Evolutionary conservation across 2,113 vertebrate genomes (phyloP).

Genomic region (Actinemys pallida): DNA sequence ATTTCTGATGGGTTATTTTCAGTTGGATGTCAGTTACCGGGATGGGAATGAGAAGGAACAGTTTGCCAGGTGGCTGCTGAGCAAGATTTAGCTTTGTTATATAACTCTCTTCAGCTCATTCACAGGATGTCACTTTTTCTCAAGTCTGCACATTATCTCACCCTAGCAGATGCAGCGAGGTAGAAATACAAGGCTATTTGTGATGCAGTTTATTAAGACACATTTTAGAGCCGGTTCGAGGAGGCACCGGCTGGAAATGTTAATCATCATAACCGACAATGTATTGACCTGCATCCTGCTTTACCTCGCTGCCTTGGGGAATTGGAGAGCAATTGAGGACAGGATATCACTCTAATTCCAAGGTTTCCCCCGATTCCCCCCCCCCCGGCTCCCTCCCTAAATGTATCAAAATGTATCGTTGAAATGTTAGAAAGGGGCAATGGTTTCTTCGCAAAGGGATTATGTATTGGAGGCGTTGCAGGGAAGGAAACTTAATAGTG

Average conservation of each 20-base stretch:
- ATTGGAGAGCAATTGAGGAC: neutral
- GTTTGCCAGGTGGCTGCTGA: slow-evolving; percentile 2
- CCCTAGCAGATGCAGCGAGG: slow-evolving; percentile 63
- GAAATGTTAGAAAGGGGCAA: neutral
- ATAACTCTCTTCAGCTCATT: slow-evolving; percentile 51
- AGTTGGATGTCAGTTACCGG: neutral
- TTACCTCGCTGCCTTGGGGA: slow-evolving; percentile 18
- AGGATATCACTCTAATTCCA: slow-evolving; percentile 3
- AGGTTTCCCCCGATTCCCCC: neutral
- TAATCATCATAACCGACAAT: slow-evolving; percentile 50
- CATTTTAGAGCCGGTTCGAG: slow-evolving; percentile 59
- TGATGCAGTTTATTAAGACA: slow-evolving; percentile 73
- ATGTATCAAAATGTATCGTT: neutral
- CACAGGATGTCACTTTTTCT: slow-evolving; percentile 58
- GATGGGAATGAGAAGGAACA: neutral
- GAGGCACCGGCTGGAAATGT: slow-evolving; percentile 62
- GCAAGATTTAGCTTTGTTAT: slow-evolving; percentile 23
- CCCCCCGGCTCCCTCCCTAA: neutral
- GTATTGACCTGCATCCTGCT: slow-evolving; percentile 46
- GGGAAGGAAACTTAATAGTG: neutral
- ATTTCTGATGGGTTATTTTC: neutral
- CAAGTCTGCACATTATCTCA: slow-evolving; percentile 69
- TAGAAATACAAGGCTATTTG: slow-evolving; percentile 68
- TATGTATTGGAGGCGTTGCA: neutral
- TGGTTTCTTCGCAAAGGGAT: neutral